Evolutionary conservation across 2,113 vertebrate genomes (phyloP).

Genomic region (Sapajus apella): DNA sequence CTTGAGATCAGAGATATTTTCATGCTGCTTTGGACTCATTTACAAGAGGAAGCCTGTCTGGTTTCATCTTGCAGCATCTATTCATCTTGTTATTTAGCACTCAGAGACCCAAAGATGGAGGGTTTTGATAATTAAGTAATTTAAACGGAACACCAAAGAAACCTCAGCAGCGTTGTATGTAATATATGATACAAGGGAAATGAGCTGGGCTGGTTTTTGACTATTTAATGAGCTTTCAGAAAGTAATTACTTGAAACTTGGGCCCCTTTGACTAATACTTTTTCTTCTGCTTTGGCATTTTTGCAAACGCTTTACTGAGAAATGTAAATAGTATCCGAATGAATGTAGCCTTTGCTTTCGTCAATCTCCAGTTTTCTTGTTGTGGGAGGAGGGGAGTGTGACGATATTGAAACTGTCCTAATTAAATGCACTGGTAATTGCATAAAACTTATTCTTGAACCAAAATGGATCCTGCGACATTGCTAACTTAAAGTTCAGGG

Average conservation of each 20-base stretch:
- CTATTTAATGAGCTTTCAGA: conserved; percentile 74
- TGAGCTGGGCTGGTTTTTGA: conserved; percentile 59
- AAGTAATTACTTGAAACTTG: conserved; percentile 74
- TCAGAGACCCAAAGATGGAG: conserved; percentile 68
- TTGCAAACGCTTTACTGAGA: conserved; percentile 40
- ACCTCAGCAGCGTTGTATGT: conserved; percentile 33
- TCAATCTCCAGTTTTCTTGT: background rate
- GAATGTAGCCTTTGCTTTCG: background rate
- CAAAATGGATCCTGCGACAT: background rate
- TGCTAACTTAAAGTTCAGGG: background rate
- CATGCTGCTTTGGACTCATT: conserved; percentile 18
- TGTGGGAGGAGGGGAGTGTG: accelerated
- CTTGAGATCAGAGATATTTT: conserved; percentile 32
- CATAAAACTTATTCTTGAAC: background rate
- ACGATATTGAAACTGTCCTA: background rate
- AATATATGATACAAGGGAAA: conserved; percentile 29
- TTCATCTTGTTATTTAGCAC: conserved; percentile 55
- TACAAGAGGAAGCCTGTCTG: conserved; percentile 48
- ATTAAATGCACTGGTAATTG: background rate
- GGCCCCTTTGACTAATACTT: conserved; percentile 63
- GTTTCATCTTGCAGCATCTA: conserved; percentile 48
- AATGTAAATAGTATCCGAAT: conserved; percentile 28
- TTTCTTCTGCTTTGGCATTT: conserved; percentile 56
- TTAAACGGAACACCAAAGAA: conserved; percentile 66
- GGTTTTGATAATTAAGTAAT: conserved; percentile 74